These are phyloP conservation scores for Sminthurinus aureus DNA, from an alignment of 2,888 invertebrate species.

Conservation along the genomic window DNA sequence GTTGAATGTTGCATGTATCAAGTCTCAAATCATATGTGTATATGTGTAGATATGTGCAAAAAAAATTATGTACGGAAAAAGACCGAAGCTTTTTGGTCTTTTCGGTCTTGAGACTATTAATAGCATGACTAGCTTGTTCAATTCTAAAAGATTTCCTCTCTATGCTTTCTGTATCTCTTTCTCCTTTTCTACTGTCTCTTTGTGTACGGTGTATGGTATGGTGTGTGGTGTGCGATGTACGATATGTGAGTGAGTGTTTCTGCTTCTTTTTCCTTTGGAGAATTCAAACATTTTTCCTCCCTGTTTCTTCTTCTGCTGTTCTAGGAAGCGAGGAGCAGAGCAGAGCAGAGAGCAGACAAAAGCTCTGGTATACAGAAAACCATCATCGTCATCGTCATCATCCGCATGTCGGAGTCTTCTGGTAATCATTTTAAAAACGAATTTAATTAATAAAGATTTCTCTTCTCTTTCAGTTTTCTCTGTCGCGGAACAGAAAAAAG, in stretches of 20 bases:
- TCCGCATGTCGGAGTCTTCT: conserved; percentile 32
- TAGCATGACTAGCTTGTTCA: conserved; percentile 10
- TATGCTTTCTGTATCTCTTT: too few relatives aligned
- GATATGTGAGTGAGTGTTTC: too few relatives aligned
- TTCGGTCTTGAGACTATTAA: conserved; percentile 31
- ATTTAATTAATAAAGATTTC: conserved; percentile 36
- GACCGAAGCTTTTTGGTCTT: conserved; percentile 13
- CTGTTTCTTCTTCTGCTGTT: not conserved
- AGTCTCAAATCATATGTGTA: not conserved
- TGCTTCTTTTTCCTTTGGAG: not conserved
- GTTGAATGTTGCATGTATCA: not conserved
- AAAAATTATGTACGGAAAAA: conserved; percentile 5
- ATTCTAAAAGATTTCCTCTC: not conserved
- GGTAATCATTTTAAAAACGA: conserved; percentile 36
- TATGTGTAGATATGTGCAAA: not conserved
- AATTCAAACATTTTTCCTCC: conserved; percentile 12
- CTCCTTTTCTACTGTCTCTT: too few relatives aligned
- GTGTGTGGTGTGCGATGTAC: too few relatives aligned
- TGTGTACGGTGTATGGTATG: too few relatives aligned
- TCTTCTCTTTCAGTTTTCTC: not conserved
- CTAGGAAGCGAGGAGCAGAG: conserved; percentile 23
- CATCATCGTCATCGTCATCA: not conserved
- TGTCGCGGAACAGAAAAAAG: not conserved
- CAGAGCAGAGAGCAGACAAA: not conserved
- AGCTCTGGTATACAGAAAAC: not conserved